Conservation (phyloP, 2,888 invertebrate species). For the Mayetiola destructor region DNA sequence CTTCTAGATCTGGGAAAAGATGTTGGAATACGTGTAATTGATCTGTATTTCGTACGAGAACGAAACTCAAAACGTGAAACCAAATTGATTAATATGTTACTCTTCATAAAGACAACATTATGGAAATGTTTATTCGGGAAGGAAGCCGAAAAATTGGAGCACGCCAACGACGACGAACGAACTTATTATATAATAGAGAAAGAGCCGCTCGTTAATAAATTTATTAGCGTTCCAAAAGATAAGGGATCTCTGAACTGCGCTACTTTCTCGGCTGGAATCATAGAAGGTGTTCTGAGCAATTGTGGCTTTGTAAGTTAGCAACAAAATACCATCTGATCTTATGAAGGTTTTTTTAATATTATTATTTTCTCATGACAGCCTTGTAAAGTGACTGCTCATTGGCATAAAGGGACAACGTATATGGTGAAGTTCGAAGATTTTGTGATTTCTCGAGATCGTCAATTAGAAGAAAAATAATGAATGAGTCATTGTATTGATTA, state of each 20-base stretch:
- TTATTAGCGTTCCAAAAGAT: slow-evolving; percentile 94
- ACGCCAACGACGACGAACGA: slow-evolving; percentile 95
- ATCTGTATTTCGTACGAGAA: slow-evolving; percentile 87
- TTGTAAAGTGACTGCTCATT: slow-evolving; percentile 94
- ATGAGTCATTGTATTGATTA: no score
- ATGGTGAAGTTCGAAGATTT: slow-evolving; percentile 96
- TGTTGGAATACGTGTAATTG: slow-evolving; percentile 85
- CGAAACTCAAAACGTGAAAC: slow-evolving; percentile 88
- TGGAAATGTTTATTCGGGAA: slow-evolving; percentile 98
- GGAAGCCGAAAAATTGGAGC: slow-evolving; percentile 96
- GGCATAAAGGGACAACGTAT: slow-evolving; percentile 98
- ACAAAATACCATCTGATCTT: background rate
- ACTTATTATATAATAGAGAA: slow-evolving; percentile 98
- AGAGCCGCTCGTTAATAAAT: slow-evolving; percentile 91
- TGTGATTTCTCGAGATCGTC: slow-evolving; percentile 80
- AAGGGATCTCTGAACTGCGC: slow-evolving; percentile 96
- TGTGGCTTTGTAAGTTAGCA: slow-evolving; percentile 88
- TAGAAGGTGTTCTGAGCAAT: slow-evolving; percentile 87
- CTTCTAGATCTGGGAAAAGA: slow-evolving; percentile 88
- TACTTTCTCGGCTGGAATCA: slow-evolving; percentile 94
- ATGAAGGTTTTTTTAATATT: slow-evolving; percentile 12
- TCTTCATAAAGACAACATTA: slow-evolving; percentile 89
- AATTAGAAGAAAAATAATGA: slow-evolving; percentile 70
- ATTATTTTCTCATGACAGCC: slow-evolving; percentile 52
- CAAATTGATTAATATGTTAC: slow-evolving; percentile 82